Conservation (phyloP, 2,888 invertebrate genomes). For the Epistrophe grossulariae region DNA sequence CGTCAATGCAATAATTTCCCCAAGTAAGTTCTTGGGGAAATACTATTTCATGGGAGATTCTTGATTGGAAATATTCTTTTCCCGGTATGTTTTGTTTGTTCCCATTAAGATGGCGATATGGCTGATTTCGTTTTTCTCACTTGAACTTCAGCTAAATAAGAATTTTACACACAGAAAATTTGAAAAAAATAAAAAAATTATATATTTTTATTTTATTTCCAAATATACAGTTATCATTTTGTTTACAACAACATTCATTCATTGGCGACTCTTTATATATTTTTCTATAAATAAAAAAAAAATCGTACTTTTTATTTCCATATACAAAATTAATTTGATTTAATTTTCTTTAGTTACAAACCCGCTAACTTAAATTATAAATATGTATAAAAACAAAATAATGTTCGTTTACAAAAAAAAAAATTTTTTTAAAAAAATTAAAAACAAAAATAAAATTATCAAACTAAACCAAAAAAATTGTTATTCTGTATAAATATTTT, state of each 20-base stretch:
- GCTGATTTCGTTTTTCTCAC: too few species aligned
- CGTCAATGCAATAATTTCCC: too few species aligned
- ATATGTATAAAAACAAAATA: neutral
- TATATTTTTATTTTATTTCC: conserved; percentile 58
- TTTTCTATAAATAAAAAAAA: conserved; percentile 24
- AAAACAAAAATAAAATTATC: conserved; percentile 11
- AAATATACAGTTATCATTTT: conserved; percentile 50
- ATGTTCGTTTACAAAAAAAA: conserved; percentile 5
- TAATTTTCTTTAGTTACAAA: conserved; percentile 63
- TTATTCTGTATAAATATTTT: conserved; percentile 55
- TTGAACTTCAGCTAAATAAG: too few species aligned
- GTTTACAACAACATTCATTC: conserved; percentile 67
- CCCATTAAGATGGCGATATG: too few species aligned
- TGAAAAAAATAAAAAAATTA: conserved; percentile 41
- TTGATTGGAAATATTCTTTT: too few species aligned
- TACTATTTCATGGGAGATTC: too few species aligned
- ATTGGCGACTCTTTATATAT: conserved; percentile 38
- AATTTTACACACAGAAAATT: too few species aligned
- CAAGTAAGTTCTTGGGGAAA: too few species aligned
- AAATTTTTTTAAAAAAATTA: conserved; percentile 16
- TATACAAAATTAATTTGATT: conserved; percentile 45
- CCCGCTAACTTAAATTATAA: conserved; percentile 58
- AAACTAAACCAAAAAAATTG: conserved; percentile 58
- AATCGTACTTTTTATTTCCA: conserved; percentile 31
- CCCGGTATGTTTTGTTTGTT: too few species aligned